Conservation (phyloP, 2,113 vertebrate genomes). For the Corythaixoides concolor region DNA sequence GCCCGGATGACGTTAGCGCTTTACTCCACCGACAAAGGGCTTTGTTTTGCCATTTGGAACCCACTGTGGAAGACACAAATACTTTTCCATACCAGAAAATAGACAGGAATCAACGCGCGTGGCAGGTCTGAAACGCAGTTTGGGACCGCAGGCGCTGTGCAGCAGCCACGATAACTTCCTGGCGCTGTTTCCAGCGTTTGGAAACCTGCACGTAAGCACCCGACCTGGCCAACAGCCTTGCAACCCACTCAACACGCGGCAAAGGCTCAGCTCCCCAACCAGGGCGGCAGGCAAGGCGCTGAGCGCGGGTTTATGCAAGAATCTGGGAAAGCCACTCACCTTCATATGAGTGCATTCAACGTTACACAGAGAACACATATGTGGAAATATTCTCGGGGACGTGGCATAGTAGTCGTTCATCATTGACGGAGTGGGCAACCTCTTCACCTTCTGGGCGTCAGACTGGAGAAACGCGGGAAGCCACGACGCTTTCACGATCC, state of each 20-base stretch:
- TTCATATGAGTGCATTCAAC: slow-evolving; percentile 89
- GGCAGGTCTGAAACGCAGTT: neutral
- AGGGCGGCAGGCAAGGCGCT: neutral
- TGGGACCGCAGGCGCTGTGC: neutral
- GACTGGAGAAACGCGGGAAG: slow-evolving; percentile 71
- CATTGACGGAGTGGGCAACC: slow-evolving; percentile 85
- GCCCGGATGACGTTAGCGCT: rapidly evolving
- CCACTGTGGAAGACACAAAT: neutral
- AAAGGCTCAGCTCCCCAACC: neutral
- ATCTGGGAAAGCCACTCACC: slow-evolving; percentile 88
- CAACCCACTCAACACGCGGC: neutral
- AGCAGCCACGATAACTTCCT: neutral
- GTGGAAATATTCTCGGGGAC: slow-evolving; percentile 90
- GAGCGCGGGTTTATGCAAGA: slow-evolving; percentile 51
- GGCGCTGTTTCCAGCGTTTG: neutral
- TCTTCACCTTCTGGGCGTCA: slow-evolving; percentile 73
- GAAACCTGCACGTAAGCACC: neutral
- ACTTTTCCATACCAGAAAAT: neutral
- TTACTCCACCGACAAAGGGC: neutral
- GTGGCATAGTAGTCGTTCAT: slow-evolving; percentile 93
- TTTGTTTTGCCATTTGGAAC: neutral
- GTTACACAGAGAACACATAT: slow-evolving; percentile 97
- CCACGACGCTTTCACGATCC: slow-evolving; percentile 81
- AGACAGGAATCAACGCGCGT: rapidly evolving
- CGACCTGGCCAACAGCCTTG: neutral